Conservation (phyloP, 2,888 invertebrate genomes). For the Scaptomyza caliginosa region DNA sequence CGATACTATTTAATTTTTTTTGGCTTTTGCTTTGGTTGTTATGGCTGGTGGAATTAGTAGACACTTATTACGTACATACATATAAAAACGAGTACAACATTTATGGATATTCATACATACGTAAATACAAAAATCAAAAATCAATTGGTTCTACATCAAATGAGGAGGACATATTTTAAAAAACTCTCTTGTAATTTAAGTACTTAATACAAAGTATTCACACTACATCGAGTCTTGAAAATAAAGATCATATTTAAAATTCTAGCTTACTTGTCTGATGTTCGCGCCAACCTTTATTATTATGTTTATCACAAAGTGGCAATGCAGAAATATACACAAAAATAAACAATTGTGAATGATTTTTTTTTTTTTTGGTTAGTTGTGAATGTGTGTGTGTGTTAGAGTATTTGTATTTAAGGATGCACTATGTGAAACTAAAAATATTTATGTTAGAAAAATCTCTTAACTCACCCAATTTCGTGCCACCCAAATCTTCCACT, state of each 20-base stretch:
- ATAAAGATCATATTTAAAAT: slow-evolving; percentile 1
- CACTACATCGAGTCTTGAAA: slow-evolving; percentile 24
- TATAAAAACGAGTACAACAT: slow-evolving; percentile 46
- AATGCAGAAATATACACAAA: slow-evolving; percentile 45
- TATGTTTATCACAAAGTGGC: slow-evolving; percentile 32
- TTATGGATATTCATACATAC: slow-evolving; percentile 13
- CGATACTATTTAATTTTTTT: slow-evolving; percentile 14
- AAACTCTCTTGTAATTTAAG: slow-evolving; percentile 31
- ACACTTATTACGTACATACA: slow-evolving; percentile 38
- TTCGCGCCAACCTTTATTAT: slow-evolving; percentile 88
- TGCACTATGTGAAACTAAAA: slow-evolving; percentile 30
- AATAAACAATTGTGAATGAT: slow-evolving; percentile 31
- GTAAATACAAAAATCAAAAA: slow-evolving; percentile 9
- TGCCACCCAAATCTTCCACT: slow-evolving; percentile 78
- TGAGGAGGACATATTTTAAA: slow-evolving; percentile 84
- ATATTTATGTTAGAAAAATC: slow-evolving; percentile 5
- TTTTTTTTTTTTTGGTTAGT: slow-evolving; percentile 18
- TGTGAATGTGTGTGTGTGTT: slow-evolving; percentile 29
- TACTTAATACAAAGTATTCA: slow-evolving; percentile 9
- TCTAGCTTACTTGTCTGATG: slow-evolving; percentile 90
- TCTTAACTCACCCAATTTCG: slow-evolving; percentile 83
- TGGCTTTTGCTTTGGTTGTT: slow-evolving; percentile 21
- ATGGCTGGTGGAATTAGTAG: slow-evolving; percentile 53
- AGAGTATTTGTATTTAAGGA: slow-evolving; percentile 18
- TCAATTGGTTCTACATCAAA: slow-evolving; percentile 54